Evolutionary conservation across 1,140 invertebrate species (phyloP).

Genomic region (Batillaria attramentaria): DNA sequence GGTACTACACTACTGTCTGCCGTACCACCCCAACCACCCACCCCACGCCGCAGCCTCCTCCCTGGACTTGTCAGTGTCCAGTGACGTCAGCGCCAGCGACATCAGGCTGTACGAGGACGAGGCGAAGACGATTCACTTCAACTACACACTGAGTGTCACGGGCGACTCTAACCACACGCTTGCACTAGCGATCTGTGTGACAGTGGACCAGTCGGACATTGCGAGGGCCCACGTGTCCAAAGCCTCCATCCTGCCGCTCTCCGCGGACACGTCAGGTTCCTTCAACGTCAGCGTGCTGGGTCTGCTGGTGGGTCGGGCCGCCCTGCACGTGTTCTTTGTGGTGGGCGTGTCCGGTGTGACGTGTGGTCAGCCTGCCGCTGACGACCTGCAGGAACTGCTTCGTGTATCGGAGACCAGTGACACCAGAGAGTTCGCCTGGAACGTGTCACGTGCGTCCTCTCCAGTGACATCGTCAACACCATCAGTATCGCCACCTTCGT

Average conservation of each 20-base stretch:
- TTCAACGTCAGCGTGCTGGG: slow-evolving; percentile 10
- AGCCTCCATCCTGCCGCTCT: background rate
- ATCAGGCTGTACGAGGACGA: background rate
- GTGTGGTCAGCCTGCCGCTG: background rate
- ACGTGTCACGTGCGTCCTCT: slow-evolving; percentile 4
- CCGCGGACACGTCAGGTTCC: background rate
- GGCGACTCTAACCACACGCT: slow-evolving; percentile 17
- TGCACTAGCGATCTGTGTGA: slow-evolving; percentile 8
- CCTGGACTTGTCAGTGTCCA: slow-evolving; percentile 5
- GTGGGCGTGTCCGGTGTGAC: background rate
- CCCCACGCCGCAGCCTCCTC: slow-evolving; percentile 1
- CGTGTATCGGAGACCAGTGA: background rate
- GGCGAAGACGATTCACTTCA: background rate
- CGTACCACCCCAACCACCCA: background rate
- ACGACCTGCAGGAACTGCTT: slow-evolving; percentile 14
- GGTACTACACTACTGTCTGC: too few species aligned
- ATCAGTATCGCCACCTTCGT: background rate
- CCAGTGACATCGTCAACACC: background rate
- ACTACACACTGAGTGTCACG: background rate
- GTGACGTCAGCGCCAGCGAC: slow-evolving; percentile 16
- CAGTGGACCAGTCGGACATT: background rate
- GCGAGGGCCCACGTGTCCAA: background rate
- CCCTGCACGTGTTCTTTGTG: slow-evolving; percentile 17
- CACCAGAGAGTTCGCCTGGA: background rate
- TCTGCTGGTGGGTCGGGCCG: background rate